Evolutionary conservation across 2,888 invertebrate species (phyloP).

Genomic region (Limnephilus auricula): DNA sequence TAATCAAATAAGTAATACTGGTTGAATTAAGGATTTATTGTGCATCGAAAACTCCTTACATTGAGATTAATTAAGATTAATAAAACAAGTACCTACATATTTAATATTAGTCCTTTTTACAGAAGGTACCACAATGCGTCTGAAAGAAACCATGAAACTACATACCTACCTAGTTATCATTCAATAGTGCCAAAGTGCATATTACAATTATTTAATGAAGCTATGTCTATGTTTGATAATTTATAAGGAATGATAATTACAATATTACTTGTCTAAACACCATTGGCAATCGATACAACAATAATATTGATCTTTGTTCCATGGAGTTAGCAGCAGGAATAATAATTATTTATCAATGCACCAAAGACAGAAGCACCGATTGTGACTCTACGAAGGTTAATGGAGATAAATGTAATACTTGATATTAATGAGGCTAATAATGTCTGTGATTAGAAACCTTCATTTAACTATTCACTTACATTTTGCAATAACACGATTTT

Average conservation of each 20-base stretch:
- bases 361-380: neutral
- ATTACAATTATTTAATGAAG: neutral
- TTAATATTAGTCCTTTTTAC: too few species aligned
- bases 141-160: neutral
- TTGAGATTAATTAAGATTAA: too few species aligned
- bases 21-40: too few species aligned
- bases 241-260: neutral
- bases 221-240: neutral
- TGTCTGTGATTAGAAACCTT: neutral
- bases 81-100: too few species aligned
- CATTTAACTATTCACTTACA: neutral
- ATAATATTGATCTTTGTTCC: neutral
- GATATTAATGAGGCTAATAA: neutral
- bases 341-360: neutral
- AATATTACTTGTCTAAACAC: conserved; percentile 2
- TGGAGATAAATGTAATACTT: neutral
- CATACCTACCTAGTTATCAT: neutral
- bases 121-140: neutral
- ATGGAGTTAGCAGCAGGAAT: neutral
- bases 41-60: too few species aligned
- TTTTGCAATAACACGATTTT: neutral
- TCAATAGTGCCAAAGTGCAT: neutral
- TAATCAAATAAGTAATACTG: too few species aligned
- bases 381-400: neutral
- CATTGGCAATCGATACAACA: neutral